Evolutionary conservation across 2,888 invertebrate genomes (phyloP), one percentile per base, ranked within the genome.

Genomic region (Acanthosepion pharaonis): DNA sequence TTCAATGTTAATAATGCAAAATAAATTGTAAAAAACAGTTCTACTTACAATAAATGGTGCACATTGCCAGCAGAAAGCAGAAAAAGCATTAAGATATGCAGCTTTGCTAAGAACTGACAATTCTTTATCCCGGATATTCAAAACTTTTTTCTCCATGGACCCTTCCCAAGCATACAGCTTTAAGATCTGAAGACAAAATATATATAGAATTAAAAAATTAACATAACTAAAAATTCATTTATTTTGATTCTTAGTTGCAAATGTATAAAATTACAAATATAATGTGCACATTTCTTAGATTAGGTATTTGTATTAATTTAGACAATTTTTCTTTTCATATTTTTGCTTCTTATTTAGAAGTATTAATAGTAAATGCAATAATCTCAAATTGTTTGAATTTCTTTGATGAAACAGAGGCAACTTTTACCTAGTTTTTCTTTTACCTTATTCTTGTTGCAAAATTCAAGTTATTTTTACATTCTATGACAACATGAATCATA

Each of bases 81-180:
- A 98, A 64, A 98, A 94, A 11, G 97, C 97, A 42, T 96, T 95
- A 42, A 97, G 95, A 97, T 99, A 99, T 0, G 99, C 99, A 0
- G 99, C 98, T 96, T 98, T 98, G 97, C 98, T 98, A 95, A 99
- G 98, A 28, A 99, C 98, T 11, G 98, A 98, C 97, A 99, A 98
- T 98, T 99, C 99, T 97, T 98, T 98, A 95, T 98, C 98, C 96
- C 99, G 98, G 96, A 99, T 99, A 96, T 98, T 98, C 96, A 98
- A 98, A 95, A 99, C 98, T 98, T 99, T 98, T 94, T 98, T 98
- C 97, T 99, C 98, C 97, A 99, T 99, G 96, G 99, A 99, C 4
- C 98, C 98, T 97, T 99, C 99, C 99, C 99, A 99, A 0, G 99
- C 99, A 97, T 99, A 99, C 97, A 99, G 98, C 97, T 99, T 99